Evolutionary conservation across 2,888 invertebrate genomes (phyloP).

Genomic region (Eupithecia abbreviata): DNA sequence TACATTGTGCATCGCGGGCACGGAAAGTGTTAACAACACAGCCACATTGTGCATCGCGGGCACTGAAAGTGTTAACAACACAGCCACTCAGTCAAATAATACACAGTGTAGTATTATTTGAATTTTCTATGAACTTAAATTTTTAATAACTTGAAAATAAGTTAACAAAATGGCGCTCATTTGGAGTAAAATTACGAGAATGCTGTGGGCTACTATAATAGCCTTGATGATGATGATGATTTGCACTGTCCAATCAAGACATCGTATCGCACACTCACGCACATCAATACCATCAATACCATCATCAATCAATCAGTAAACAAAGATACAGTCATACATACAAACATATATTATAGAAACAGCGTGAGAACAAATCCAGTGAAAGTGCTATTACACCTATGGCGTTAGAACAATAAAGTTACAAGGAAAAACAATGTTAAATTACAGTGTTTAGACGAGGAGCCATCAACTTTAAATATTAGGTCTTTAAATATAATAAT

Average conservation of each 20-base stretch:
- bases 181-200: background rate
- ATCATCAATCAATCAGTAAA: constrained; percentile 48
- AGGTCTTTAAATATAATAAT: too few relatives aligned
- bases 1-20: too few relatives aligned
- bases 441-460: constrained; percentile 16
- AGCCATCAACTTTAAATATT: background rate
- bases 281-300: constrained; percentile 20
- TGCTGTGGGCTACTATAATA: background rate
- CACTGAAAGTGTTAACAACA: background rate
- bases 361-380: constrained; percentile 52
- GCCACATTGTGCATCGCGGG: too few relatives aligned
- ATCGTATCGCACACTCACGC: constrained; percentile 22
- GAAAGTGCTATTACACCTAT: constrained; percentile 48
- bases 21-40: too few relatives aligned
- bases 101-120: too few relatives aligned
- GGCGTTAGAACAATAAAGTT: constrained; percentile 18
- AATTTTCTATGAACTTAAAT: background rate
- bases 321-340: constrained; percentile 42
- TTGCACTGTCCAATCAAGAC: constrained; percentile 13
- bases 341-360: constrained; percentile 42
- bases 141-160: too few relatives aligned
- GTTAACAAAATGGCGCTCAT: too few relatives aligned
- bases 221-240: background rate
- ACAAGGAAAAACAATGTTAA: constrained; percentile 23
- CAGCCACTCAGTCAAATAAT: background rate